Evolutionary conservation across 2,797 vertebrate species (phyloP).

Genomic region (Dicrostonyx torquatus): DNA sequence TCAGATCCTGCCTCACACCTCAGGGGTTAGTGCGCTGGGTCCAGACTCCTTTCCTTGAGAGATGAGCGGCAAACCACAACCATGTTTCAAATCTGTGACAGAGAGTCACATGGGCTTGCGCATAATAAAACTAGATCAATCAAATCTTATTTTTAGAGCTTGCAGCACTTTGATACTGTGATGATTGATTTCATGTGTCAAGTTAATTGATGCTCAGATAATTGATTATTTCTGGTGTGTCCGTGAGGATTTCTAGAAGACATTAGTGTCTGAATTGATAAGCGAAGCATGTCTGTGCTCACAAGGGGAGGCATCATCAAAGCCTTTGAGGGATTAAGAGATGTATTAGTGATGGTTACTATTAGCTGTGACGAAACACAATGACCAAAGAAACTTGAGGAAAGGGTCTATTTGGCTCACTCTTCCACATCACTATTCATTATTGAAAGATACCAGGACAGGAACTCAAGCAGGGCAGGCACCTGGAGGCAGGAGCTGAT

Average conservation of each 20-base stretch:
- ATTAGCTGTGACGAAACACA: neutral
- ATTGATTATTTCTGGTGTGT: neutral
- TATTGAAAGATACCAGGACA: neutral
- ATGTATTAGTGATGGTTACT: neutral
- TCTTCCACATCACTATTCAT: neutral
- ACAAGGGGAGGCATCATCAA: neutral
- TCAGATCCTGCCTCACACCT: too few relatives aligned
- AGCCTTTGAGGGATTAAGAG: neutral
- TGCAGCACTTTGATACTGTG: neutral
- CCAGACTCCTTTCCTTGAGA: neutral
- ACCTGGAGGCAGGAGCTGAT: neutral
- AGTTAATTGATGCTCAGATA: neutral
- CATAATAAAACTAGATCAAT: neutral
- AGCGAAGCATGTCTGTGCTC: neutral
- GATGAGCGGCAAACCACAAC: neutral
- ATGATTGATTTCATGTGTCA: neutral
- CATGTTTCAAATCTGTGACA: neutral
- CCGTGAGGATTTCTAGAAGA: neutral
- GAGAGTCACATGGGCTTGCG: neutral
- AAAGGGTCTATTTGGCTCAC: neutral
- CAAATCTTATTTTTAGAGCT: slow-evolving; percentile 4
- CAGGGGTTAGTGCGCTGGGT: neutral
- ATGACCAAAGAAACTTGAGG: neutral
- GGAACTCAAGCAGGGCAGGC: neutral
- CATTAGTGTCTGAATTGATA: neutral